Evolutionary conservation across 2,113 vertebrate species (phyloP).

Genomic region (Pelusios castaneus): DNA sequence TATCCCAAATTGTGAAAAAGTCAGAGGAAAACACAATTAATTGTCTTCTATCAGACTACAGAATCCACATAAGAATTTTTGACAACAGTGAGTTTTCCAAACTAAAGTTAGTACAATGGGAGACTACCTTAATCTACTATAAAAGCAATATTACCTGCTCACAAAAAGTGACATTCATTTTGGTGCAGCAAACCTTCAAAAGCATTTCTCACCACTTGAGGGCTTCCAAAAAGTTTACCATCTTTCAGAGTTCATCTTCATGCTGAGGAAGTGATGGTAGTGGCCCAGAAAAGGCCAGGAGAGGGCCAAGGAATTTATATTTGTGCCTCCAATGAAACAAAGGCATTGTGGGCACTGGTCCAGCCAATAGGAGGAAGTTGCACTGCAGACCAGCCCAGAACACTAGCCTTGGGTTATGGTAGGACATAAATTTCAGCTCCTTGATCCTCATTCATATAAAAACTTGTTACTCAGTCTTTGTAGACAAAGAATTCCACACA

Average conservation of each 20-base stretch:
- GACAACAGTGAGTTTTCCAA: background rate
- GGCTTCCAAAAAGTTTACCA: background rate
- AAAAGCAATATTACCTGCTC: background rate
- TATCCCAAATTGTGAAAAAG: background rate
- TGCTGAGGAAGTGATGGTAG: background rate
- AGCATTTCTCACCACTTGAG: background rate
- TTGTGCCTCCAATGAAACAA: fast-evolving
- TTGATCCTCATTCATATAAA: background rate
- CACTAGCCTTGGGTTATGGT: background rate
- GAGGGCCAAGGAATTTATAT: background rate
- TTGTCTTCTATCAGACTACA: background rate
- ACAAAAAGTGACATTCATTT: background rate
- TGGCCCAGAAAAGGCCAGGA: background rate
- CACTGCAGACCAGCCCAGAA: background rate
- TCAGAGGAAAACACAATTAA: background rate
- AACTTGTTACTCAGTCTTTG: background rate
- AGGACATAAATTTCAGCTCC: background rate
- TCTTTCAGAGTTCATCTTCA: background rate
- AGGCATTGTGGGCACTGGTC: background rate
- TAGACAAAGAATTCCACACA: background rate
- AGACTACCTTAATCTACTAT: background rate
- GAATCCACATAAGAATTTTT: background rate
- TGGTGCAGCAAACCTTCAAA: background rate
- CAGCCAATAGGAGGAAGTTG: background rate
- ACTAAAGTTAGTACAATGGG: background rate